A percentile compares a stretch with the other conserved stretches of the same genome.
These are phyloP conservation scores for Condylura cristata DNA, from an alignment of 2,113 vertebrate genomes.

Conservation along the genomic window DNA sequence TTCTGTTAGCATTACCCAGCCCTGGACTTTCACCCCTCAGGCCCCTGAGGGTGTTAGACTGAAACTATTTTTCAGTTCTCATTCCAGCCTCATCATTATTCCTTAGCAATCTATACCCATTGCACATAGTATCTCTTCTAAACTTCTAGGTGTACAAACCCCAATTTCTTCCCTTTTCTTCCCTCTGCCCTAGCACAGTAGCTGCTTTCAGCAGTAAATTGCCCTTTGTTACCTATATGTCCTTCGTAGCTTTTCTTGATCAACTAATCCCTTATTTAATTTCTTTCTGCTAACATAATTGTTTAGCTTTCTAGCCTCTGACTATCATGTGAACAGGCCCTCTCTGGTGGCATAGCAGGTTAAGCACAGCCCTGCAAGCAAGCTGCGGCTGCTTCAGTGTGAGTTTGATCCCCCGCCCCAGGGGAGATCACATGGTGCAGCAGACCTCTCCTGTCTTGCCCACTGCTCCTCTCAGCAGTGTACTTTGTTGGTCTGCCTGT, in stretches of 20 bases:
- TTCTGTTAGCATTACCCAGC: neutral
- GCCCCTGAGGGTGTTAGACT: neutral
- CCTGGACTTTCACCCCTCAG: no score
- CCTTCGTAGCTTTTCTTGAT: neutral
- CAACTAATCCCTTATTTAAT: neutral
- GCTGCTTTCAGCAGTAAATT: neutral
- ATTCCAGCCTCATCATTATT: neutral
- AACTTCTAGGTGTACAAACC: neutral
- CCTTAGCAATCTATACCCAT: neutral
- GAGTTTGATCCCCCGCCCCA: no score
- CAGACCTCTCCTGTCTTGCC: no score
- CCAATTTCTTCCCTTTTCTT: neutral
- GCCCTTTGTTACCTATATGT: neutral
- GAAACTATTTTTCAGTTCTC: neutral
- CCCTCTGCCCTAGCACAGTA: neutral
- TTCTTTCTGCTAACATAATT: neutral
- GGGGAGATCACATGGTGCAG: no score
- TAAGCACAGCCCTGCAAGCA: no score
- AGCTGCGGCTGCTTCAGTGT: no score
- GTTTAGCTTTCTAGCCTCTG: neutral
- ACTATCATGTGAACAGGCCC: no score
- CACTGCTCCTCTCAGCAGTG: no score
- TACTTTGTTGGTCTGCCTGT: no score
- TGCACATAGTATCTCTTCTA: neutral
- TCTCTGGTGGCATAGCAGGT: no score